phyloP scores from a whole-genome alignment of 2,113 vertebrate genomes.

The Varanus salvator region DNA sequence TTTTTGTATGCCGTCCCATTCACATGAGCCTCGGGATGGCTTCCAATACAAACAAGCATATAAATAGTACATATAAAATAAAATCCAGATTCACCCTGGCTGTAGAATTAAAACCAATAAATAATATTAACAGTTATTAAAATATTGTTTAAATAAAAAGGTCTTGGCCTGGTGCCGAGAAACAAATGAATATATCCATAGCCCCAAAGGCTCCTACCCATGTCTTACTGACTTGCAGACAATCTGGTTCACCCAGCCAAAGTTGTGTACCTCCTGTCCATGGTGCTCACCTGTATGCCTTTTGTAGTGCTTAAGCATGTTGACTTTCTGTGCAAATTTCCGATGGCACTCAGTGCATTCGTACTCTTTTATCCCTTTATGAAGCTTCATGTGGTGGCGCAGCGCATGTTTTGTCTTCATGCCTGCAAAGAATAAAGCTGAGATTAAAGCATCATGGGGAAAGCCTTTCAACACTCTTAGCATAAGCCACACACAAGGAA shows the following conservation, averaged over 20 bases:
- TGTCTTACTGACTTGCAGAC: background rate
- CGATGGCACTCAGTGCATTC: conserved; percentile 96
- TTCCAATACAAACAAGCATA: too few relatives aligned
- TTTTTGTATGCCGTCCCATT: too few relatives aligned
- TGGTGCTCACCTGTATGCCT: conserved; percentile 89
- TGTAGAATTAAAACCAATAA: too few relatives aligned
- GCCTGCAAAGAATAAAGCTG: conserved; percentile 75
- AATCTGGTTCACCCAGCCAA: background rate
- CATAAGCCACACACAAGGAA: background rate
- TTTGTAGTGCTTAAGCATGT: conserved; percentile 99
- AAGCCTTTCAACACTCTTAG: background rate
- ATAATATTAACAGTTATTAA: too few relatives aligned
- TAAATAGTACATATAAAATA: too few relatives aligned
- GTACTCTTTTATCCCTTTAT: conserved; percentile 98
- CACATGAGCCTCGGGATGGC: too few relatives aligned
- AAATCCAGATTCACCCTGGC: too few relatives aligned
- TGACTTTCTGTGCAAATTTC: conserved; percentile 98
- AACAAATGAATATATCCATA: too few relatives aligned
- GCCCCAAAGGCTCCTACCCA: too few relatives aligned
- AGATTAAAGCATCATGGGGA: background rate
- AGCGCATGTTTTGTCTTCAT: conserved; percentile 99
- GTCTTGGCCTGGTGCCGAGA: too few relatives aligned
- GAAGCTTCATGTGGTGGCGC: conserved; percentile 98
- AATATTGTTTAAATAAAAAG: too few relatives aligned
- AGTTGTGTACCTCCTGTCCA: background rate